Base-by-base conservation (phyloP, 2,888 invertebrate species). In the Brassicogethes aeneus region DNA sequence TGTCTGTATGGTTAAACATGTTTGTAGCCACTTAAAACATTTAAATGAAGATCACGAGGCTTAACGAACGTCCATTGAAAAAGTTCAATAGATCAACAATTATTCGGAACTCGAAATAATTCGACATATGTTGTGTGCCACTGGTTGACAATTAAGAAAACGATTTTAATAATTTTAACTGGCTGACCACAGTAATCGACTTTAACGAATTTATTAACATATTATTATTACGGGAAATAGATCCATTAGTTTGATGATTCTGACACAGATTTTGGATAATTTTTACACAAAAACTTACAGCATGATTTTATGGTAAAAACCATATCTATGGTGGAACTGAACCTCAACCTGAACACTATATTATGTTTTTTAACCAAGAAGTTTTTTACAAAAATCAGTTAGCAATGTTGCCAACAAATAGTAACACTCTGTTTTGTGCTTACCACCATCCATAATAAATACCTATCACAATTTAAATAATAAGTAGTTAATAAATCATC, bases 91-190 rank as follows among this genome's bases (percentile, higher is more conserved):
- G 34, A n/a, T 3, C 8, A 16, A 2, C 12, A 34, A 7, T 23
- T 23, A 10, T 23, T 23, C 5, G 23, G 10, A 23, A 23, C 5
- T 23, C 15, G n/a, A 17, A 16, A 34, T 12, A 16, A 16, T 2
- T 13, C 7, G 8, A 15, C 36, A 36, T 23, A 36, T 35, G 36
- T 36, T 36, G 23, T 36, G 36, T 36, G 36, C 36, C 36, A 36
- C 36, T 36, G 36, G 36, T 23, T 10, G 13, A 16, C 17, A 36
- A 17, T 17, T 36, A 5, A 34, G n/a, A n/a, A n/a, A n/a, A n/a
- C n/a, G n/a, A 2, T 15, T 34, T 15, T 14, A 13, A 8, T 14
- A 15, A 10, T 13, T n/a, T 35, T 8, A 3, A 12, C 16, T 13
- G 10, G 23, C 23, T 23, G 23, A 7, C 23, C 10, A 10, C 23